A percentile compares a stretch with the other conserved stretches of the same genome.
phyloP scores from a whole-genome alignment of 2,113 vertebrate genomes.

The Isichthys henryi region DNA sequence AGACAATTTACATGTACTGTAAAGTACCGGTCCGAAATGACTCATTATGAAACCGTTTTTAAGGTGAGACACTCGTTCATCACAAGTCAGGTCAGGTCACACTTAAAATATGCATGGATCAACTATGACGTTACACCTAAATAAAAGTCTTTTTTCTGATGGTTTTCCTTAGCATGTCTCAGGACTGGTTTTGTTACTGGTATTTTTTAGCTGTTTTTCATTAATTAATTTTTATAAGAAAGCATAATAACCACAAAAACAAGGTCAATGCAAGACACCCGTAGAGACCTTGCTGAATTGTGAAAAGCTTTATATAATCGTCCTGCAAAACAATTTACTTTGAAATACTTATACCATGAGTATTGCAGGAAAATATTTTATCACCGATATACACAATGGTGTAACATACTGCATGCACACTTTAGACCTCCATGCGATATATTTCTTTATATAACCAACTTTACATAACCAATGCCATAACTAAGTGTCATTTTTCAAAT shows the following conservation, averaged over 20 bases:
- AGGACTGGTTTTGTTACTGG: background rate
- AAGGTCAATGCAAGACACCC: background rate
- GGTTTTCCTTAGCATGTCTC: background rate
- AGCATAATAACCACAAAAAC: background rate
- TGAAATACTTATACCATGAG: background rate
- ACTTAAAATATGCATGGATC: background rate
- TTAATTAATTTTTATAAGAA: background rate
- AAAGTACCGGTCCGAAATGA: background rate
- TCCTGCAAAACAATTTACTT: background rate
- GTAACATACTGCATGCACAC: background rate
- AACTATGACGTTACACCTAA: background rate
- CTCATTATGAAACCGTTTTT: slow-evolving; percentile 4
- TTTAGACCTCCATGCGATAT: background rate
- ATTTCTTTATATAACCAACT: background rate
- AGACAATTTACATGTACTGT: background rate
- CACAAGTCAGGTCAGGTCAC: background rate
- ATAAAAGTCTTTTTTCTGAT: background rate
- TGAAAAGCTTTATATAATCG: background rate
- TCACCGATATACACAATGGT: background rate
- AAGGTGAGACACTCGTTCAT: background rate
- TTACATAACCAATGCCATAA: background rate
- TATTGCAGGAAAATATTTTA: background rate
- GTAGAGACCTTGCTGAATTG: background rate
- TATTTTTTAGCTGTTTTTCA: background rate
- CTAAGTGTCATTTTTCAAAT: background rate